Evolutionary conservation across 2,113 vertebrate genomes (phyloP), one percentile per base, ranked within the genome.

Genomic region (Upupa epops): DNA sequence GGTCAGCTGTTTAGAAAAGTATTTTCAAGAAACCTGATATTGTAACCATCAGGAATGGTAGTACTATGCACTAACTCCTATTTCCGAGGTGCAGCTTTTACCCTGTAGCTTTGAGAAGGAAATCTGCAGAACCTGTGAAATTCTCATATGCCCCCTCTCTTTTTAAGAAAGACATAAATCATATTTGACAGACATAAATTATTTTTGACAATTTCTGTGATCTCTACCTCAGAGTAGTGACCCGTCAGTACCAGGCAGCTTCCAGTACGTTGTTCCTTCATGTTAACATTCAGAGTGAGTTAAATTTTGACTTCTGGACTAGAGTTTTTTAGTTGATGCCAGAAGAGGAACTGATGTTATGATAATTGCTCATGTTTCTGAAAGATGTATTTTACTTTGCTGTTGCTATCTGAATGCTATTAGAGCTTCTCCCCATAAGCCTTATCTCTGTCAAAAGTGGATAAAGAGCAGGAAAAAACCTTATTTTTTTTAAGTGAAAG

Each of bases 101-200:
- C 5, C 37, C 55, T 70, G 52, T 32, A 88, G n/a, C 34, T 37
- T 19, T 3, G 28, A 13, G 17, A 16, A 48, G 0, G 0, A 80
- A 71, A 36, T 20, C 52, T 70, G n/a, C 19, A 63, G 21, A 88
- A 70, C 11, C 12, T 63, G 12, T 70, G 31, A 78, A 77, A 49
- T 49, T 77, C 25, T 83, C n/a, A 18, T 32, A 8, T 0, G 1
- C 16, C 36, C 42, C n/a, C 18, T 64, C 21, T 51, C 42, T 74
- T 90, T 77, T 26, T n/a, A 58, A 70, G 52, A 59, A 42, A 64
- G 15, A 14, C 1, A 0, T 17, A 63, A 78, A 34, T 34, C 6
- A 12, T 17, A 32, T 32, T 32, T 48, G 20, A 48, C 20, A 48
- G 15, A 14, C 1, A 0, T 16, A 63, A 78, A 34, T 34, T 5